Percentiles rank a stretch among this genome's conserved stretches.
phyloP scores from a whole-genome alignment of 2,113 vertebrate genomes.

The Seriola quinqueradiata region DNA sequence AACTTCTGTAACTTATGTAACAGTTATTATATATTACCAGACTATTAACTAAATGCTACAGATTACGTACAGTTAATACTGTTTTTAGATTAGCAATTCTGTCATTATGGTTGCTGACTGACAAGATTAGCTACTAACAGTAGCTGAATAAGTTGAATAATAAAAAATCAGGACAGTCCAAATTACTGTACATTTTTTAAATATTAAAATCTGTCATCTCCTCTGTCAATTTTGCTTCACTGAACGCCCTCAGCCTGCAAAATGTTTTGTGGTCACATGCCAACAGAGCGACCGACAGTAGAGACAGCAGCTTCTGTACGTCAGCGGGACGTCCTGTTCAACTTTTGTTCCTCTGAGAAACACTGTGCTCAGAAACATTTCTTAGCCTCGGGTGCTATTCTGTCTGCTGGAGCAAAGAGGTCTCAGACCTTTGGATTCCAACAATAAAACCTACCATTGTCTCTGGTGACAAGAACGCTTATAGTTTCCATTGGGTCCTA shows the following conservation, averaged over 20 bases:
- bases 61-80: too few relatives aligned
- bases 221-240: conserved; percentile 21
- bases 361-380: background rate
- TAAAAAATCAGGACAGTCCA: background rate
- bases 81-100: background rate
- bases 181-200: background rate
- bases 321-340: conserved; percentile 51
- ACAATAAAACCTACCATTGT: background rate
- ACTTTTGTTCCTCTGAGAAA: conserved; percentile 14
- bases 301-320: conserved; percentile 33
- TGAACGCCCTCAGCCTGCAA: conserved; percentile 20
- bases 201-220: background rate
- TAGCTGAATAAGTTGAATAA: background rate
- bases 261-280: conserved; percentile 45
- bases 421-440: too few relatives aligned
- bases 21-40: background rate
- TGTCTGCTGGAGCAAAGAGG: background rate
- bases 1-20: background rate
- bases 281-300: conserved; percentile 55
- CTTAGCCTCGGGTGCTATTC: background rate
- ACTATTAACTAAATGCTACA: background rate
- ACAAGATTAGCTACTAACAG: background rate
- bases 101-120: background rate
- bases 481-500: background rate
- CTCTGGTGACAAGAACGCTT: background rate